Evolutionary conservation across 2,113 vertebrate species (phyloP).

Genomic region (Takifugu bimaculatus): DNA sequence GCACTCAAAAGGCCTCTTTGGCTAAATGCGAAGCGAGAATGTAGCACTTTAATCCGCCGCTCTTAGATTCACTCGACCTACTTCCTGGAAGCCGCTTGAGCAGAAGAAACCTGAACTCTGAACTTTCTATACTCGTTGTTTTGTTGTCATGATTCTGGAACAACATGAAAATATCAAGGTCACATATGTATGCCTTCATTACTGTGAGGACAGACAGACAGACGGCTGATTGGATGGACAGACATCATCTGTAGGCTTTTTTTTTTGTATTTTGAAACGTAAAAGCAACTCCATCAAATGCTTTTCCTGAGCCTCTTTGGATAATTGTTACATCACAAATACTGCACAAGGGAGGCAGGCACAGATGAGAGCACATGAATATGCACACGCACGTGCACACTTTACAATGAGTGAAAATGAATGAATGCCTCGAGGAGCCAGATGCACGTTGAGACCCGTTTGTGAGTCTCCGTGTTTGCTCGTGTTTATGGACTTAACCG

Average conservation of each 20-base stretch:
- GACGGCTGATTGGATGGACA: no score
- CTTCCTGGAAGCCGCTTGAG: constrained; percentile 8
- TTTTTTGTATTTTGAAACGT: no score
- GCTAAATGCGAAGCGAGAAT: constrained; percentile 21
- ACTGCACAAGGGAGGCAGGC: background rate
- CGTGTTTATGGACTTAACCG: constrained; percentile 14
- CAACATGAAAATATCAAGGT: no score
- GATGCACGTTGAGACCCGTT: constrained; percentile 11
- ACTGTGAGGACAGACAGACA: no score
- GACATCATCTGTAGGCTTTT: no score
- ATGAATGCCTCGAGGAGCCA: background rate
- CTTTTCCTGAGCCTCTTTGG: background rate
- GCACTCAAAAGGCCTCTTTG: constrained; percentile 13
- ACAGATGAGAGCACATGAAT: no score
- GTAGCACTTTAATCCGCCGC: constrained; percentile 3
- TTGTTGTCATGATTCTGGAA: no score
- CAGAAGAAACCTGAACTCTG: constrained; percentile 18
- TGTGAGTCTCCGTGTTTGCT: constrained; percentile 17
- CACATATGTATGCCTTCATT: no score
- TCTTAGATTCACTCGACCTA: constrained; percentile 17
- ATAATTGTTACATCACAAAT: background rate
- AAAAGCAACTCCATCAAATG: background rate
- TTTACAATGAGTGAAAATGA: no score
- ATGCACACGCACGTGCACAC: background rate
- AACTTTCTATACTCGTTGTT: background rate